Base-by-base conservation (phyloP, 2,888 invertebrate species). In the Drosophila mettleri region DNA sequence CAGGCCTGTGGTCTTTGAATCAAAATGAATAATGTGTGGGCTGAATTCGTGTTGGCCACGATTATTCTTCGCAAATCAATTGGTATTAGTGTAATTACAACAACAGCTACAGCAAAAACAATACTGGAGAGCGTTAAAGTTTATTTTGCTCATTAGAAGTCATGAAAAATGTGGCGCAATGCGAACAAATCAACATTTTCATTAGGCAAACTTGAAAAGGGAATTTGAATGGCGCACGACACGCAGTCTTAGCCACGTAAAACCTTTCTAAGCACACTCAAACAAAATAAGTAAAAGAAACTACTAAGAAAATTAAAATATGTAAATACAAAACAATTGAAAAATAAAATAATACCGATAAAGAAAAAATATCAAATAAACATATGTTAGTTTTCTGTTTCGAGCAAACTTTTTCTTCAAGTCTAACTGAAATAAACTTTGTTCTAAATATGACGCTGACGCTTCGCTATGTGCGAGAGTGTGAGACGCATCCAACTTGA, bases 171-270 rank as follows among this genome's bases (percentile, higher is more conserved):
- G 57, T 43, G 61, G 34, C 10, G 10, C 34, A 24, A 49, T 34
- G 49, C 49, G 57, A 57, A 61, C 68, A 86, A 79, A 75, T 84
- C 78, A 78, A 54, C 78, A 77, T 80, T 68, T 71, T 80, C 57
- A 77, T 77, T 76, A 69, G 63, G 55, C 58, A 53, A 67, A 52
- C 43, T 39, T 59, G 14, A 60, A 54, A 64, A 66, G 64, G 39
- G 67, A 61, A 60, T 74, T 53, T 64, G 43, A 67, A 61, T 54
- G 66, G 45, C 38, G 18, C 27, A 22, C 57, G 57, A 33, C 76
- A 75, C 58, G 74, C 54, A 51, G 61, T 52, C 46, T 38, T 55
- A 51, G 48, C 45, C 24, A 20, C 7, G 38, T 2, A 38, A 53
- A 49, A n/a, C 18, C 3, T 9, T 9, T 31, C 20, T 3, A 20